Conservation (phyloP, 2,888 invertebrate genomes). For the Ferdinandea cuprea region DNA sequence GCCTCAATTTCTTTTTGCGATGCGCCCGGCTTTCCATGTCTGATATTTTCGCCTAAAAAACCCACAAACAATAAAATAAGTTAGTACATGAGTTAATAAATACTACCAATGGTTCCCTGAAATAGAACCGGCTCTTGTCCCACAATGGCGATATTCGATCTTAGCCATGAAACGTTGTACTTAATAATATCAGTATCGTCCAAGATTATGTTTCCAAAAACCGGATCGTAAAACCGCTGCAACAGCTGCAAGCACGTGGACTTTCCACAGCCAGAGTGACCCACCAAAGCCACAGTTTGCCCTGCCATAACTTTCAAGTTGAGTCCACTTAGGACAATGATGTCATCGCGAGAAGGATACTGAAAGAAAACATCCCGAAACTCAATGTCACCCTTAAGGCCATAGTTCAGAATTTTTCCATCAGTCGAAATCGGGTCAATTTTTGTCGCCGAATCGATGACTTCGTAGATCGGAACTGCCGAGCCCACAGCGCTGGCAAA, state of each 20-base stretch:
- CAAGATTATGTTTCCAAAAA: conserved; percentile 84
- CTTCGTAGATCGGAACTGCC: conserved; percentile 88
- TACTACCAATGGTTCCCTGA: conserved; percentile 87
- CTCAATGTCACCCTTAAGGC: conserved; percentile 86
- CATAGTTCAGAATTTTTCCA: conserved; percentile 85
- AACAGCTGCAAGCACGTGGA: conserved; percentile 91
- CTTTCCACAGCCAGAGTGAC: conserved; percentile 91
- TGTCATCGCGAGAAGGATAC: conserved; percentile 90
- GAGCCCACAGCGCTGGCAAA: conserved; percentile 89
- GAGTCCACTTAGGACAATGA: conserved; percentile 87
- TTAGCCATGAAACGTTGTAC: conserved; percentile 88
- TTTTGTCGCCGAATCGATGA: conserved; percentile 88
- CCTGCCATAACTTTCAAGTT: conserved; percentile 85
- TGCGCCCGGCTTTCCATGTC: conserved; percentile 89
- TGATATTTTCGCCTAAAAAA: conserved; percentile 84
- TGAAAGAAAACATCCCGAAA: conserved; percentile 87
- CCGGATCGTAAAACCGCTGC: conserved; percentile 87
- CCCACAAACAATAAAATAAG: background rate
- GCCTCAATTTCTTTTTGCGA: conserved; percentile 87
- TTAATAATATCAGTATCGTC: conserved; percentile 86
- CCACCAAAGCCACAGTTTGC: conserved; percentile 89
- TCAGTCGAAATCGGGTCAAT: conserved; percentile 88
- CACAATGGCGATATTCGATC: conserved; percentile 91
- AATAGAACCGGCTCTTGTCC: conserved; percentile 94
- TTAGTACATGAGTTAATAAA: background rate